Base-by-base conservation (phyloP, 2,888 invertebrate species). In the Polymixis flavicincta region DNA sequence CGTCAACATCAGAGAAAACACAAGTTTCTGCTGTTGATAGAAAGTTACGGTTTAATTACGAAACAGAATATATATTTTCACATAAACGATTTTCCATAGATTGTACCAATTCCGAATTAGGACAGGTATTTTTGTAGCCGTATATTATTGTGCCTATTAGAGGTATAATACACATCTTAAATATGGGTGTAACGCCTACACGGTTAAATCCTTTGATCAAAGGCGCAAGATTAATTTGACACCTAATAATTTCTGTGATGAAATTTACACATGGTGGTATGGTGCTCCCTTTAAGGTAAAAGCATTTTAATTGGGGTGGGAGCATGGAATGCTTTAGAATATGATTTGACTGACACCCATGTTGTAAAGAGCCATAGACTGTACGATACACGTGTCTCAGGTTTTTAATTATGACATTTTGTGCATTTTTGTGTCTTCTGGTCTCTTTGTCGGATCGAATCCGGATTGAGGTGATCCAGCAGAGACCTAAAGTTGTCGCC, bases 171-270 rank as follows among this genome's bases (percentile, higher is more conserved):
- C 8, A 48, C 14, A 54, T 64, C 25, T 57, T 54, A 37, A 37
- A 22, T 45, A 19, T 28, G n/a, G 19, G 3, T 54, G 48, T 42
- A 55, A 65, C 9, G 32, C 48, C 37, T 59, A 59, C n/a, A 74
- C 57, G 48, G 28, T 48, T 59, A 74, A 61, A 68, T 32, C 54
- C 42, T 67, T 74, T 80, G 80, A 65, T 82, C 72, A 72, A 65
- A 80, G 82, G 37, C 14, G 19, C 22, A 22, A 64, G 19, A 65
- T 71, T 68, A 76, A 77, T 76, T 65, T 55, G 67, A 55, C 54
- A 71, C 64, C 59, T 63, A 28, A 71, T 80, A 82, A 82, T 79
- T 85, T 73, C 80, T 82, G 76, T 80, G 76, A 82, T 48, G 19
- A 60, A 65, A 55, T 79, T 82, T 61, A 50, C 32, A 60, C 37